Base-by-base conservation (phyloP, 1,140 invertebrate species). In the Zophobas morio region DNA sequence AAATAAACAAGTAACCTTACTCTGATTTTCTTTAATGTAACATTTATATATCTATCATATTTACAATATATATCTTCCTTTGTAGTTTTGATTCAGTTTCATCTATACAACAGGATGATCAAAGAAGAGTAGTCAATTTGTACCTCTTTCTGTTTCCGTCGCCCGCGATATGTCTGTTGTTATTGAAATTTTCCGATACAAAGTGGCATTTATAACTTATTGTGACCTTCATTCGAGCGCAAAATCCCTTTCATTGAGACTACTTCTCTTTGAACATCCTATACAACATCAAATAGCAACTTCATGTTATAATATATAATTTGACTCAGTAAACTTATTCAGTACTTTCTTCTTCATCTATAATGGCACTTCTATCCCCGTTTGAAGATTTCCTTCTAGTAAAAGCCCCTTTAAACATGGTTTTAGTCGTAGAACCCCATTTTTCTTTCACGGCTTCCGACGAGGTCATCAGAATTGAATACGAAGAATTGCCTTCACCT, bases 391-490 rank as follows among this genome's bases (percentile, higher is more conserved):
- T 85, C 81, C 84, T 79, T 78, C 79, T 70, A 1, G 82, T 83
- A 57, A 86, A 74, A 56, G 81, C 84, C 66, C 80, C 82, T 79
- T 88, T 87, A n/a, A 87, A 80, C 36, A 85, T 85, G 0, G 85
- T 86, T 54, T 86, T 85, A 34, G 87, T 88, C 0, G 88, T 91
- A 1, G 90, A 85, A 3, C 91, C 90, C 91, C 91, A 92, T 78
- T 89, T 88, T 0, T 89, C 88, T 79, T 92, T 91, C 4, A 87
- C 89, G 0, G 91, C 90, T 82, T 92, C 91, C 0, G 90, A 89
- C 0, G 89, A 89, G 1, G 90, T 91, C 88, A 93, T 90, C 49
- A 93, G 81, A 34, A 92, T 90, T 1, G 91, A 91, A 83, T 93
- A 92, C 0, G 91, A 88, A 54, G 86, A 89, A 20, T 84, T 86